A percentile compares a stretch with the other conserved stretches of the same genome.
phyloP scores from a whole-genome alignment of 2,797 vertebrate genomes.

The Monodelphis domestica region DNA sequence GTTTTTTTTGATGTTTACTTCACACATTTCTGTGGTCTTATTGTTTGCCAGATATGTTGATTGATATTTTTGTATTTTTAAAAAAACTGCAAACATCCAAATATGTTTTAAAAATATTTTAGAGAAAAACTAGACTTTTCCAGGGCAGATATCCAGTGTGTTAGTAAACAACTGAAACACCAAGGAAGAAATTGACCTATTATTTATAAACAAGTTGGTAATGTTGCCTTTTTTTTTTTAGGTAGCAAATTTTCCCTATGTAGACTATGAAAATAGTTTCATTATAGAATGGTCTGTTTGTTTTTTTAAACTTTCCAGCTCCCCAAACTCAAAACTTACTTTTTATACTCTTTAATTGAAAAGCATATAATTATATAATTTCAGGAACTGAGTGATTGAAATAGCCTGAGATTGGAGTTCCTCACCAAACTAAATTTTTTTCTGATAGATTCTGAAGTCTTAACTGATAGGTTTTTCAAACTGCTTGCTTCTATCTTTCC shows the following conservation, averaged over 20 bases:
- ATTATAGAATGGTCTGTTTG: constrained; percentile 7
- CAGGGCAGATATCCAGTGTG: constrained; percentile 24
- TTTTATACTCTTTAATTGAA: constrained; percentile 38
- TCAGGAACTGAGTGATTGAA: not conserved
- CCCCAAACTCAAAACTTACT: constrained; percentile 58
- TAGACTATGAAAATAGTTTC: constrained; percentile 35
- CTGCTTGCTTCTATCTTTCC: not conserved
- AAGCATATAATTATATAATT: not conserved
- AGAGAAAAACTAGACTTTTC: constrained; percentile 41
- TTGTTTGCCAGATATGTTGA: not conserved
- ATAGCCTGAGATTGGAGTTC: not conserved
- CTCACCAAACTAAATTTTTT: not conserved
- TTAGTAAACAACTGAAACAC: constrained; percentile 40
- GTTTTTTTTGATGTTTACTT: not conserved
- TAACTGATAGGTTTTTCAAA: not conserved
- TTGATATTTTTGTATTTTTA: not conserved
- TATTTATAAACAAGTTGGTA: constrained; percentile 26
- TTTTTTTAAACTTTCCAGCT: not conserved
- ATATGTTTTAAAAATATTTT: constrained; percentile 39
- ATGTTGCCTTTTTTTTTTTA: constrained; percentile 1
- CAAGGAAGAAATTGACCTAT: constrained; percentile 28
- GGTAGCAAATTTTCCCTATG: constrained; percentile 49
- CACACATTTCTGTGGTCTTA: not conserved
- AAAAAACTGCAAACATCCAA: not conserved
- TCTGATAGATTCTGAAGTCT: not conserved